phyloP scores from a whole-genome alignment of 2,113 vertebrate species.

The Macquaria ambigua region DNA sequence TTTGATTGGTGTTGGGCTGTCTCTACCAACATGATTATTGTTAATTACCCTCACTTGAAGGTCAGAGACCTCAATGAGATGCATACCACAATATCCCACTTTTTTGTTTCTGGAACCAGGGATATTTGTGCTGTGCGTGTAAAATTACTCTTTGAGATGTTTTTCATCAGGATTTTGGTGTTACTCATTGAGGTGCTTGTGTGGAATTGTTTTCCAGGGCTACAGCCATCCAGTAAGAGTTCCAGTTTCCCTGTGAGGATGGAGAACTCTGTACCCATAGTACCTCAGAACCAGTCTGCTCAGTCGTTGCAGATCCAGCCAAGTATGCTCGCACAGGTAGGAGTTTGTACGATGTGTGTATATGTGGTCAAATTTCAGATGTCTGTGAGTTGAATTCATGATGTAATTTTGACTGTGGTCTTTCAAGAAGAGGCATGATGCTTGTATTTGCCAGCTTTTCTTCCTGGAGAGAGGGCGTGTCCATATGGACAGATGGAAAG shows the following conservation, averaged over 20 bases:
- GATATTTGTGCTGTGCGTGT: neutral
- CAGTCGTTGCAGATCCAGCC: slow-evolving; percentile 98
- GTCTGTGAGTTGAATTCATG: neutral
- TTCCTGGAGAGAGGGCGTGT: no score
- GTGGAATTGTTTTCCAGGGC: slow-evolving; percentile 66
- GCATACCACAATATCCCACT: neutral
- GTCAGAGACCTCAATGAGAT: neutral
- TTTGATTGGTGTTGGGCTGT: neutral
- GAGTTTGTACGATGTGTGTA: neutral
- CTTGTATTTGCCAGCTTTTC: neutral
- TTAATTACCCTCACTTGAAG: neutral
- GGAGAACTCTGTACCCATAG: slow-evolving; percentile 95
- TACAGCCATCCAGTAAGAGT: slow-evolving; percentile 85
- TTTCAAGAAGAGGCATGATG: neutral
- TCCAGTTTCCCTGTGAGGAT: slow-evolving; percentile 95
- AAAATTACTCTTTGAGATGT: neutral
- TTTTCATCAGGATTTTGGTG: neutral
- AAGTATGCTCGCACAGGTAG: slow-evolving; percentile 96
- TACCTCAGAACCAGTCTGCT: slow-evolving; percentile 94
- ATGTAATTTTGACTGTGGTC: neutral
- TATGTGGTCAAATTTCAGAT: neutral
- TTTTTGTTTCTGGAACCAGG: neutral
- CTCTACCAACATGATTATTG: neutral
- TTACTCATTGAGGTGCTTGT: neutral
- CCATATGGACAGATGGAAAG: neutral